These are phyloP conservation scores for Oncorhynchus mykiss DNA, from an alignment of 2,113 vertebrate species.

Conservation along the genomic window DNA sequence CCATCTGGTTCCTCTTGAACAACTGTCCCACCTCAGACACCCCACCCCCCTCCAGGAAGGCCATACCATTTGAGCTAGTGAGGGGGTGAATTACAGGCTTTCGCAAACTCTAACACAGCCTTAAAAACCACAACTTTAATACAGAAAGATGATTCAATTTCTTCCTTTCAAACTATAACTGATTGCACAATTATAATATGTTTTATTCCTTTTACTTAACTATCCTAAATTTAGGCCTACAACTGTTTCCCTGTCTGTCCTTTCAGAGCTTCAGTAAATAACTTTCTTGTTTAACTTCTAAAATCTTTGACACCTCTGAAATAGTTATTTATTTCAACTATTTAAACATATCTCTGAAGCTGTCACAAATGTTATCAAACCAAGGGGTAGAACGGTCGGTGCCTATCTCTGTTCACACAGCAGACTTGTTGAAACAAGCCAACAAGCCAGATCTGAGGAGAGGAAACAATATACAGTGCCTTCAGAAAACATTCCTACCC, in stretches of 20 bases:
- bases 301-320: too few species aligned
- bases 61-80: slow-evolving; percentile 23
- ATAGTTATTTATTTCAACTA: neutral
- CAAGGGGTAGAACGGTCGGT: neutral
- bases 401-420: neutral
- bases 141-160: neutral
- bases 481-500: too few species aligned
- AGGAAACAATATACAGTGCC: too few species aligned
- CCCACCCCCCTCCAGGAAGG: slow-evolving; percentile 22
- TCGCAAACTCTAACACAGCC: neutral
- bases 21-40: slow-evolving; percentile 28
- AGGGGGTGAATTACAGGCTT: slow-evolving; percentile 12
- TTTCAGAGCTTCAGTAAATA: neutral
- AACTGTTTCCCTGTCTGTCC: neutral
- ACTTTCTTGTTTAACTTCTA: neutral
- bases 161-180: neutral
- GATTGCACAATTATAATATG: neutral
- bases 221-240: neutral
- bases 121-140: neutral
- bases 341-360: neutral
- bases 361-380: neutral
- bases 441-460: neutral
- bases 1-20: slow-evolving; percentile 36
- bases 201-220: neutral
- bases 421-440: slow-evolving; percentile 2